Evolutionary conservation across 2,888 invertebrate species (phyloP).

Genomic region (Gnatocerus cornutus): DNA sequence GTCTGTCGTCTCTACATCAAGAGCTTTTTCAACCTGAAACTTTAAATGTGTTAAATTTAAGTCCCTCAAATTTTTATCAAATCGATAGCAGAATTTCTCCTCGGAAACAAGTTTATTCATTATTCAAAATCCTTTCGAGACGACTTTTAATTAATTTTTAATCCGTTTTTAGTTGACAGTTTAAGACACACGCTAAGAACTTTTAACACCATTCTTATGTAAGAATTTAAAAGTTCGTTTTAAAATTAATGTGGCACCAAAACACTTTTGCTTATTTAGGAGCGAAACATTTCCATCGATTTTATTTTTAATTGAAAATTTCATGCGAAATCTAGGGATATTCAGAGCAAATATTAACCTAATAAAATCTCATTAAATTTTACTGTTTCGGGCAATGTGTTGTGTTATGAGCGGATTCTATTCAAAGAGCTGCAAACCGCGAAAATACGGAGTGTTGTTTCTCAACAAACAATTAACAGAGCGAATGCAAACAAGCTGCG

Average conservation of each 20-base stretch:
- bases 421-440: background rate
- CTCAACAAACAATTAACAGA: slow-evolving; percentile 2
- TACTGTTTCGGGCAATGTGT: slow-evolving; percentile 14
- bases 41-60: slow-evolving; percentile 26
- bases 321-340: slow-evolving; percentile 6
- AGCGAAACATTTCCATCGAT: slow-evolving; percentile 1
- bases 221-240: background rate
- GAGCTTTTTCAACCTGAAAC: background rate
- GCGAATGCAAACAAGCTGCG: background rate
- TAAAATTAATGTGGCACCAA: too few relatives aligned
- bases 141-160: slow-evolving; percentile 35
- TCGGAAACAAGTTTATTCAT: slow-evolving; percentile 20
- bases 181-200: slow-evolving; percentile 10
- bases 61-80: slow-evolving; percentile 20
- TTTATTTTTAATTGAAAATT: slow-evolving; percentile 22
- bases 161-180: slow-evolving; percentile 26
- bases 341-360: slow-evolving; percentile 18
- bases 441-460: background rate
- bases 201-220: slow-evolving; percentile 27
- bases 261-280: too few relatives aligned
- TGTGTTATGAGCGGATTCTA: slow-evolving; percentile 8
- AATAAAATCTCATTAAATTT: slow-evolving; percentile 23
- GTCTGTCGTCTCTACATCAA: too few relatives aligned
- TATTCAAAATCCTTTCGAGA: slow-evolving; percentile 20
- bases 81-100: slow-evolving; percentile 14